Conservation (phyloP, 2,888 invertebrate species). For the Biston stratarius region DNA sequence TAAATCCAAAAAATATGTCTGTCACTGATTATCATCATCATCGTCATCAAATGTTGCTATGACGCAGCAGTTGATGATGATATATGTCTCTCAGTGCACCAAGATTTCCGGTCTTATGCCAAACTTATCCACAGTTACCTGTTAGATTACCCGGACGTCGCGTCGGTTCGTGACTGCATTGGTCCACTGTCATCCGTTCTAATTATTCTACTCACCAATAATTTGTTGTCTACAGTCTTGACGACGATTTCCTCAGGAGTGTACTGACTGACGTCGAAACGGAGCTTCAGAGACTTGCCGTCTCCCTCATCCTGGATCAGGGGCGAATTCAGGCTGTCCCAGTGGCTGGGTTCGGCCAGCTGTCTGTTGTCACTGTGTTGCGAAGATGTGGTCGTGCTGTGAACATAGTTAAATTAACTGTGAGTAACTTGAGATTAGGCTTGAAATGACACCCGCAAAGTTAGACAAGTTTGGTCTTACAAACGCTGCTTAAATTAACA, state of each 20-base stretch:
- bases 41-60: neutral
- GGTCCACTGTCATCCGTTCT: neutral
- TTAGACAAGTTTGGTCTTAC: slow-evolving; percentile 9
- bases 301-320: slow-evolving; percentile 97
- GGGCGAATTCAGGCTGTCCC: slow-evolving; percentile 96
- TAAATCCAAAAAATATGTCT: neutral
- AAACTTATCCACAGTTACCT: too few species aligned
- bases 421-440: slow-evolving; percentile 12
- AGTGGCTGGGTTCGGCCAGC: slow-evolving; percentile 88
- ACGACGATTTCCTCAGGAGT: slow-evolving; percentile 99
- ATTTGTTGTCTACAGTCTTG: slow-evolving; percentile 98
- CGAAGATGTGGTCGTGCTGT: slow-evolving; percentile 89
- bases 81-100: too few species aligned
- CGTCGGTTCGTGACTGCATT: too few species aligned
- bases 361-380: slow-evolving; percentile 88
- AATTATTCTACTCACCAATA: slow-evolving; percentile 89
- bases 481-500: too few species aligned
- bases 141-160: too few species aligned
- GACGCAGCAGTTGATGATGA: too few species aligned
- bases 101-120: too few species aligned
- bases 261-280: slow-evolving; percentile 99
- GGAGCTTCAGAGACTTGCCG: slow-evolving; percentile 96
- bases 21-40: neutral
- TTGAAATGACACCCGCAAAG: slow-evolving; percentile 3
- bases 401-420: slow-evolving; percentile 52